Base-by-base conservation (phyloP, 2,888 invertebrate genomes). In the Palloptera scutellata region DNA sequence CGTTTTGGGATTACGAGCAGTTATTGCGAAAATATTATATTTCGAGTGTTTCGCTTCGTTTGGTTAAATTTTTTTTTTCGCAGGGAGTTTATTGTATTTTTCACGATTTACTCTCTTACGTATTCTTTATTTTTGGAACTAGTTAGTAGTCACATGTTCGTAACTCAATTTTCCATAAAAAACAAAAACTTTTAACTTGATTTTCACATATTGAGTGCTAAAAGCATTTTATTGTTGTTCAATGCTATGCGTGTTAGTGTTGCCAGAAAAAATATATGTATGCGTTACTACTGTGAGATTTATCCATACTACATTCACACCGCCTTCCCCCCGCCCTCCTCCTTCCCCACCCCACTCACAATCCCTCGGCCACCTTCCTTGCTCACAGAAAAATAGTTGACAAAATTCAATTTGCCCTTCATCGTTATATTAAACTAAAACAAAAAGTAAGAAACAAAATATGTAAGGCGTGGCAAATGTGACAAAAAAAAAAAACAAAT, bases 161-260 rank as follows among this genome's bases (percentile, higher is more conserved):
- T 63, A 66, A 70, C 57, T 66, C 66, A 65, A 70, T 68, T 68
- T 61, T 45, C 48, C 42, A 45, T 66, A 61, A 66, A 59, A 66
- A 60, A 54, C 59, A 58, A 66, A 57, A 66, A 68, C 60, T 68
- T 70, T 70, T 64, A 68, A 68, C 63, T 68, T 66, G 60, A 65
- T 68, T 70, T 66, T 63, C 70, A 55, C 59, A 63, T 65, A 70
- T 68, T 65, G 70, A 64, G 66, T 68, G 66, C 66, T 70, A 68
- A 70, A 70, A 70, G 70, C 66, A 66, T 70, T 70, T 68, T 65
- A 68, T 66, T 70, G 70, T 70, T 61, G 57, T 19, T 45, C 15
- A 42, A 19, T 52, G 54, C 13, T 20, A 45, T 10, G 17, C 55
- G 8, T 30, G 30, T 30, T 30, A 30, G 30, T 30, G 30, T 30